Conservation (phyloP, 2,888 invertebrate species). For the Sussaba pulchella region DNA sequence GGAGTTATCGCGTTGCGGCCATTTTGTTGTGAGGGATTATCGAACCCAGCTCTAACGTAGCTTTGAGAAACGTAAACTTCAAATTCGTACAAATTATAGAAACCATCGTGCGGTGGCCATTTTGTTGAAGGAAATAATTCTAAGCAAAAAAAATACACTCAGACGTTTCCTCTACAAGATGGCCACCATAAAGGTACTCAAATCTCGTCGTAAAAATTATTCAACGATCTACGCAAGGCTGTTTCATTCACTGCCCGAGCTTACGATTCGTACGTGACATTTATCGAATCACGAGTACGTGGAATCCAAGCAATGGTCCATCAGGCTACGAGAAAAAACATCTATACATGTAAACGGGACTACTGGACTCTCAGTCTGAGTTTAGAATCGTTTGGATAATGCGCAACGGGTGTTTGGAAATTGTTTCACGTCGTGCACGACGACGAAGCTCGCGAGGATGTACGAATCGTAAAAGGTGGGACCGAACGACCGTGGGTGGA, state of each 20-base stretch:
- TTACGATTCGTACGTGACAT: constrained; percentile 45
- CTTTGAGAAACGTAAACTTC: too few species aligned
- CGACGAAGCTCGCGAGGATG: neutral
- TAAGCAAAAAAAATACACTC: too few species aligned
- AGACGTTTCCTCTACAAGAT: too few species aligned
- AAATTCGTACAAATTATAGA: too few species aligned
- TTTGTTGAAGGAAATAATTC: too few species aligned
- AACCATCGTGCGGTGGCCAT: too few species aligned
- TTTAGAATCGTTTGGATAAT: constrained; percentile 1
- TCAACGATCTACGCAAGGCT: constrained; percentile 30
- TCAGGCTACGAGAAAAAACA: too few species aligned
- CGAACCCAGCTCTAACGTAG: too few species aligned
- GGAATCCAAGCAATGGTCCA: constrained; percentile 30
- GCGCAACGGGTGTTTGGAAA: neutral
- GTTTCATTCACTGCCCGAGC: constrained; percentile 7
- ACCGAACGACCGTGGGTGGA: neutral
- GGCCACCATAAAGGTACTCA: neutral
- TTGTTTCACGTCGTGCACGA: neutral
- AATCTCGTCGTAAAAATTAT: constrained; percentile 44
- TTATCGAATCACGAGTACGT: constrained; percentile 25
- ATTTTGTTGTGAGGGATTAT: too few species aligned
- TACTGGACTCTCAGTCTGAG: too few species aligned
- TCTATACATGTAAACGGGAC: too few species aligned
- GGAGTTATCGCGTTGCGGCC: too few species aligned
- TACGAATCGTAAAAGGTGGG: neutral